A percentile compares a stretch with the other conserved stretches of the same genome.
These are phyloP conservation scores for Heliconius aoede DNA, from an alignment of 2,888 invertebrate species.

Conservation along the genomic window DNA sequence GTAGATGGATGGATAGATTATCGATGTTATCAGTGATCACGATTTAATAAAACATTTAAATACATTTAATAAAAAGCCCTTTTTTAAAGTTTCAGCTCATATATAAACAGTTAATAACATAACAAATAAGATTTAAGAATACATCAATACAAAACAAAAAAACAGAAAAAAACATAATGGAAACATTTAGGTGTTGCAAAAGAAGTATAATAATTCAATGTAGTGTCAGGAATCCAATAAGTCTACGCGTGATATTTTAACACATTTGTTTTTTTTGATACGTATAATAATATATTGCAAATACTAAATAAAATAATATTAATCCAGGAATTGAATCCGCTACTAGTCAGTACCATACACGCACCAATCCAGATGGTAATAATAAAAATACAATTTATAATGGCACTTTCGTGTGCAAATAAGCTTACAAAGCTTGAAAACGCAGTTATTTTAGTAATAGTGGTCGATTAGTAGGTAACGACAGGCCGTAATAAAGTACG, in stretches of 20 bases:
- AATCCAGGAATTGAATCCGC: not conserved
- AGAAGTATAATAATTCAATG: not conserved
- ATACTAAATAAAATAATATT: not conserved
- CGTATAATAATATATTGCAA: too few relatives aligned
- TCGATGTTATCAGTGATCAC: not conserved
- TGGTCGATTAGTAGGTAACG: slow-evolving; percentile 80
- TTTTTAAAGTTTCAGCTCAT: not conserved
- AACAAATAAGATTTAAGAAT: not conserved
- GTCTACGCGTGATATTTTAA: too few relatives aligned
- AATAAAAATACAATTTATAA: slow-evolving; percentile 16
- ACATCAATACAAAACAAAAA: too few relatives aligned
- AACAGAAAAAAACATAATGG: too few relatives aligned
- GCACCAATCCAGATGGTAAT: not conserved
- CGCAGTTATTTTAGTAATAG: slow-evolving; percentile 78
- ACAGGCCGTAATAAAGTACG: slow-evolving; percentile 75
- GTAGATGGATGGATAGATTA: slow-evolving; percentile 32
- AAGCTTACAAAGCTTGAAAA: slow-evolving; percentile 49
- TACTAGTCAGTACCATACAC: not conserved
- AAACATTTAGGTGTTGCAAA: slow-evolving; percentile 11
- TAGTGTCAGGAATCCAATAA: not conserved
- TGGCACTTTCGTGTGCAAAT: slow-evolving; percentile 26
- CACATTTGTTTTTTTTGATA: not conserved
- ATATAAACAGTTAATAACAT: not conserved
- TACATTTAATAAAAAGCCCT: not conserved
- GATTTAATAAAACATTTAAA: too few relatives aligned